These are phyloP conservation scores for Nephrotoma flavescens DNA, from an alignment of 2,888 invertebrate genomes.

Conservation along the genomic window DNA sequence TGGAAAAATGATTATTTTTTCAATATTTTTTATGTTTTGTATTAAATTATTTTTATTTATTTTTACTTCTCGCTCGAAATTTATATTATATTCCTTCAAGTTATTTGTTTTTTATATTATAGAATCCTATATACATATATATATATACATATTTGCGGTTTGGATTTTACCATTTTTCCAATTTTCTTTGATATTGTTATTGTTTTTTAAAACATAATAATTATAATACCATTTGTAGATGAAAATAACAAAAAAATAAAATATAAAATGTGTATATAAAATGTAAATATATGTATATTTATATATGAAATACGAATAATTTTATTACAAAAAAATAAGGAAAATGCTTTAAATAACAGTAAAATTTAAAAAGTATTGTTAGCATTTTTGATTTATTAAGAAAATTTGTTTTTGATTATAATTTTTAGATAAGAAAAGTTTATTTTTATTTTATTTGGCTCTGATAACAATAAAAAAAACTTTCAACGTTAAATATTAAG, in stretches of 20 bases:
- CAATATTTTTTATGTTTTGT: neutral
- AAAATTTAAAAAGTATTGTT: neutral
- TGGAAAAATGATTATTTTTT: neutral
- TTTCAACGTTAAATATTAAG: neutral
- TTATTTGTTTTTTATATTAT: neutral
- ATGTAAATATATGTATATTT: neutral
- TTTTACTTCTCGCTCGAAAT: neutral
- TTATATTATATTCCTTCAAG: neutral
- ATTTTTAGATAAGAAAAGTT: neutral
- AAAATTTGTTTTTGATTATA: neutral
- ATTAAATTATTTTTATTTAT: neutral
- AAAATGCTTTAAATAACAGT: neutral
- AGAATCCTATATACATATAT: neutral
- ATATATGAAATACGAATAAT: neutral
- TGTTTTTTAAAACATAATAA: neutral
- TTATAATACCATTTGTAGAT: neutral
- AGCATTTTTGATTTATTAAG: neutral
- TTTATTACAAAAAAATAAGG: neutral
- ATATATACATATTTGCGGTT: neutral
- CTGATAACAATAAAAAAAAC: neutral
- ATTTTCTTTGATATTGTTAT: neutral
- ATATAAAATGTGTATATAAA: neutral
- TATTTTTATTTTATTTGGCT: neutral
- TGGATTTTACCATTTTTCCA: neutral
- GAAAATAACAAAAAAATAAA: neutral